Conservation (phyloP, 2,113 vertebrate species). For the pig (Sus scrofa) region DNA sequence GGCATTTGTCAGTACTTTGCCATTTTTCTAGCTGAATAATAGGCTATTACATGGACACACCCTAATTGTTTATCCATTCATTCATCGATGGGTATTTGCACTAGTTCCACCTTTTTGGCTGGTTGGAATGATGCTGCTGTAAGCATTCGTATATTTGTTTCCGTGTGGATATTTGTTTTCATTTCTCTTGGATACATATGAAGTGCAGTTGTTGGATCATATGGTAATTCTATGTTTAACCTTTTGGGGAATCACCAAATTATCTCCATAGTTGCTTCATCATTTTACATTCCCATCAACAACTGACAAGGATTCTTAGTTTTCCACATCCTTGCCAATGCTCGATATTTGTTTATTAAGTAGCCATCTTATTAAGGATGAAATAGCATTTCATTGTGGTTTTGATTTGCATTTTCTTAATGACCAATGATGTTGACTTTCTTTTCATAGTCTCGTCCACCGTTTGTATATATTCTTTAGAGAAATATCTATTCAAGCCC, state of each 20-base stretch:
- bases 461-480: too few relatives aligned
- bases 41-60: fast-evolving
- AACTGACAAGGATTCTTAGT: background rate
- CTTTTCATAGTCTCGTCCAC: background rate
- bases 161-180: background rate
- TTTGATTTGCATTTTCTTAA: background rate
- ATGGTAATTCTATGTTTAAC: background rate
- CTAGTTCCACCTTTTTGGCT: background rate
- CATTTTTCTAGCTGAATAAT: background rate
- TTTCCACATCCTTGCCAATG: background rate
- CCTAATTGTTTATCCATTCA: fast-evolving
- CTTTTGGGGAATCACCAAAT: background rate
- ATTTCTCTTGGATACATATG: background rate
- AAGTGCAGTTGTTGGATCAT: background rate
- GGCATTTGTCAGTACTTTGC: background rate
- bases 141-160: background rate
- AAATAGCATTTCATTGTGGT: too few relatives aligned
- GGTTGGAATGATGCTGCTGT: background rate
- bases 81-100: background rate
- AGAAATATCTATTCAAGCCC: fast-evolving
- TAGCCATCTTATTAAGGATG: background rate
- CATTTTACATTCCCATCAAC: background rate
- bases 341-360: background rate
- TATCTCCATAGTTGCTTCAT: background rate
- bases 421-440: fast-evolving